Conservation (phyloP, 2,113 vertebrate species). For the Lophochroa leadbeateri region DNA sequence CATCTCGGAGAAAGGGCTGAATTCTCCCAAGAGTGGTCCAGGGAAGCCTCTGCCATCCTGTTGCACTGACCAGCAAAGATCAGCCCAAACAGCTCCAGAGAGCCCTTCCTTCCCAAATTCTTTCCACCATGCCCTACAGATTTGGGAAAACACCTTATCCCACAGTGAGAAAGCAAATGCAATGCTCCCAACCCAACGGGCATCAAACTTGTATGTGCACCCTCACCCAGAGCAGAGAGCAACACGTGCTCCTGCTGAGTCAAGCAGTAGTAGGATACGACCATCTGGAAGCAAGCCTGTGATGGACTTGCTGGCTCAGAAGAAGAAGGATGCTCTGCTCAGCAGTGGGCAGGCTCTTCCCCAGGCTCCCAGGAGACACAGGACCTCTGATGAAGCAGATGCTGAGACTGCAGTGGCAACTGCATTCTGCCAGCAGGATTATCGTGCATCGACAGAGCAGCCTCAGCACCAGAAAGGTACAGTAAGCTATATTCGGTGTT, state of each 20-base stretch:
- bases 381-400: background rate
- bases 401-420: background rate
- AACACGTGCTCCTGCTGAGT: rapidly evolving
- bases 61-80: background rate
- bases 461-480: background rate
- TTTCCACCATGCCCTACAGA: constrained; percentile 55
- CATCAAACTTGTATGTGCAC: background rate
- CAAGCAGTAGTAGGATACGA: background rate
- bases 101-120: background rate
- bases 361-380: background rate
- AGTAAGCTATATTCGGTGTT: background rate
- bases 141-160: constrained; percentile 68
- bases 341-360: background rate
- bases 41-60: background rate
- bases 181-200: background rate
- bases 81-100: background rate
- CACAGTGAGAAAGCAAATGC: background rate
- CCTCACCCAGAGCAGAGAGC: background rate
- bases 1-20: rapidly evolving
- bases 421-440: rapidly evolving
- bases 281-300: background rate
- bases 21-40: background rate
- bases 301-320: background rate
- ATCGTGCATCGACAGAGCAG: background rate
- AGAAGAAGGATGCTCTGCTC: background rate